Percentiles rank a stretch among this genome's conserved stretches.
Evolutionary conservation across 2,113 vertebrate genomes (phyloP).

Genomic region (Callithrix jacchus): DNA sequence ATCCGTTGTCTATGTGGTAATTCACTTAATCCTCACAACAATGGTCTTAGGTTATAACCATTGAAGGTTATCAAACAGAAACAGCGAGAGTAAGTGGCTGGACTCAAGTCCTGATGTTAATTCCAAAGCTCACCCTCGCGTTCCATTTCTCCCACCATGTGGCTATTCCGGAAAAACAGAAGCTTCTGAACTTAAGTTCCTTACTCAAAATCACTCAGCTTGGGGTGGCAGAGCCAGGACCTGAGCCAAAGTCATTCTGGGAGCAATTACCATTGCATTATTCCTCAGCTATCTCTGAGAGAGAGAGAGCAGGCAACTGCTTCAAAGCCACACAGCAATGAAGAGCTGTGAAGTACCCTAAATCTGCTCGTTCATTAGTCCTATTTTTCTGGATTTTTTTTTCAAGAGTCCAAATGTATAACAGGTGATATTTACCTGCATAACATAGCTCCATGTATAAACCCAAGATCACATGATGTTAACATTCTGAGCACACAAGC

Average conservation of each 20-base stretch:
- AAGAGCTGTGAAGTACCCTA: background rate
- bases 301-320: background rate
- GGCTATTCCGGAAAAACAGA: background rate
- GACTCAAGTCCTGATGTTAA: background rate
- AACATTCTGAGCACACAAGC: background rate
- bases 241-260: background rate
- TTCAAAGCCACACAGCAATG: background rate
- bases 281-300: background rate
- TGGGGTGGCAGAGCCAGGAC: background rate
- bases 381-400: background rate
- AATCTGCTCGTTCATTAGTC: background rate
- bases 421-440: background rate
- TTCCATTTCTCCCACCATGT: background rate
- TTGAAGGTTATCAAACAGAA: background rate
- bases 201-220: background rate
- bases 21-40: background rate
- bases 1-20: background rate
- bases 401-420: background rate
- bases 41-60: background rate
- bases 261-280: too few relatives aligned
- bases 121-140: background rate
- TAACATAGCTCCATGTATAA: accelerated
- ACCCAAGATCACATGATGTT: background rate
- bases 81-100: background rate
- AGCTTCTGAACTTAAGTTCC: background rate